Conservation (phyloP, 2,797 vertebrate species). For the Heliangelus exortis region DNA sequence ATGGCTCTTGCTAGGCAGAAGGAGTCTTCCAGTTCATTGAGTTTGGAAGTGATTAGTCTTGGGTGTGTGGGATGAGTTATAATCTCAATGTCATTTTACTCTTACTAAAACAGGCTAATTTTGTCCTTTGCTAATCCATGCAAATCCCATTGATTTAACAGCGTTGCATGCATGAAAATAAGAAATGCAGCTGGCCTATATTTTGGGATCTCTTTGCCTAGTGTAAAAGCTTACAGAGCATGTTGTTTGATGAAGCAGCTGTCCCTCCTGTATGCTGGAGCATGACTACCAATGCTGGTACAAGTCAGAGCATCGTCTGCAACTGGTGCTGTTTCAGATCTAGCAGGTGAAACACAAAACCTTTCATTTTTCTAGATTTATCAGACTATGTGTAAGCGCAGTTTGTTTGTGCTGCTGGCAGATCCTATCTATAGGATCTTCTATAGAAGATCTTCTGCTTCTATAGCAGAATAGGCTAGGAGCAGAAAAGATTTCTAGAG, state of each 20-base stretch:
- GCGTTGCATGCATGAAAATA: neutral
- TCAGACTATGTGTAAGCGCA: neutral
- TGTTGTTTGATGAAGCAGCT: neutral
- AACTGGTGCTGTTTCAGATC: neutral
- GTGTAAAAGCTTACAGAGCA: neutral
- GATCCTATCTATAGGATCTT: too few species aligned
- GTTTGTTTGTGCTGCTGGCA: too few species aligned
- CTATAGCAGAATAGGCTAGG: neutral
- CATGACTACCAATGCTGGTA: neutral
- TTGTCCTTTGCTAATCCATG: constrained; percentile 23
- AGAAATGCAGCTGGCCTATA: neutral
- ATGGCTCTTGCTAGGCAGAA: neutral
- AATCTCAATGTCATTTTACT: constrained; percentile 38
- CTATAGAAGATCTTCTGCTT: too few species aligned
- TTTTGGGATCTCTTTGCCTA: neutral
- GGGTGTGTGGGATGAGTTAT: constrained; percentile 6
- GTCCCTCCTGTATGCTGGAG: neutral
- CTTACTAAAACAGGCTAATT: constrained; percentile 31
- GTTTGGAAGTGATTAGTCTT: constrained; percentile 31
- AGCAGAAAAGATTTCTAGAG: neutral
- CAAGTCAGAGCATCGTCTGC: neutral
- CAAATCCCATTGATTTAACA: constrained; percentile 42
- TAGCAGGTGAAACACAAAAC: constrained; percentile 14
- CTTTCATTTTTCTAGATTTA: neutral
- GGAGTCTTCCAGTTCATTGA: neutral